Base-by-base conservation (phyloP, 2,113 vertebrate genomes). In the Colossoma macropomum region DNA sequence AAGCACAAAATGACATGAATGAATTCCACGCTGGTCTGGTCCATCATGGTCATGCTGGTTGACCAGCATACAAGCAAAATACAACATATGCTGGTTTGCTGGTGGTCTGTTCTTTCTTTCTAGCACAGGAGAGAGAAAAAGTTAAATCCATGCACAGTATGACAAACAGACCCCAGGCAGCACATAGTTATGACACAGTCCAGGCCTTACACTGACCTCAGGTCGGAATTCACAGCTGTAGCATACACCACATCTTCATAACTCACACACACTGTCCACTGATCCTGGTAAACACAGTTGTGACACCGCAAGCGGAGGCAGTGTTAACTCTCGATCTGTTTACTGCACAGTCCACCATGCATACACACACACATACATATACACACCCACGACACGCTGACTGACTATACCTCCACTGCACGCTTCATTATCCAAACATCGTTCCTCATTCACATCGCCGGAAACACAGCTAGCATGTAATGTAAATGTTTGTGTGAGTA, bases 401-500 rank as follows among this genome's bases (percentile, higher is more conserved):
- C 68, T 73, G 73, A 76, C 70, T 72, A 77, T 62, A 76, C 52
- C 28, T 75, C 65, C 28, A 21, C 13, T 13, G 65, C 52, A 41
- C 15, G n/a, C 45, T 68, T 50, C 45, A 45, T 79, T 66, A 79
- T 81, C 62, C 62, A 81, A 78, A 85, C 75, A 85, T 27, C 54
- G 28, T 68, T 48, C 27, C n/a, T 76, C 50, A 48, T 21, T 27
- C 27, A 48, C 7, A 23, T 66, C 6, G 41, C 59, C 72, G 77
- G 84, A 71, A 77, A 4, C 12, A 7, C 32, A 28, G 68, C 68
- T 52, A 68, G 60, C 69, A 21, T 25, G 54, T 62, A 56, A 59
- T 80, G 73, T 86, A 84, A 84, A 81, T 84, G 77, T 86, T 84
- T 86, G 45, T 52, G 56, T 45, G 66, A n/a, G 27, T 19, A 76